Evolutionary conservation across 2,797 vertebrate species (phyloP).

Genomic region (Falco peregrinus): DNA sequence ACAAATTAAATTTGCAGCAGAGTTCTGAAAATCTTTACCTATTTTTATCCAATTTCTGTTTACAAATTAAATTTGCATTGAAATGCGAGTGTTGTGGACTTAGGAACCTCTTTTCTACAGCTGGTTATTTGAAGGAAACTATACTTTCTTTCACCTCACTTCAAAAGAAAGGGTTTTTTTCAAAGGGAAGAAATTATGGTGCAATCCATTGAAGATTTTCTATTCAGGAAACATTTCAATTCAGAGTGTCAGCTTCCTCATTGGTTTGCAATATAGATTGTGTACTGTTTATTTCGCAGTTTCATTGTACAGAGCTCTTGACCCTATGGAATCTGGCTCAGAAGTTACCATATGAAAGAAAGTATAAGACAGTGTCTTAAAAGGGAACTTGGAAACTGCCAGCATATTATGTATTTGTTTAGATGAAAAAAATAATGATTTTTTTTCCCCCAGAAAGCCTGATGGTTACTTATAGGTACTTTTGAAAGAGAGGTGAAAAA

Average conservation of each 20-base stretch:
- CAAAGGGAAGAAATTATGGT: background rate
- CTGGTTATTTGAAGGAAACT: background rate
- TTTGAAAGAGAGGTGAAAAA: background rate
- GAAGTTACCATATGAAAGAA: background rate
- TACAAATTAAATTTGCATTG: background rate
- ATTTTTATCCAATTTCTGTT: background rate
- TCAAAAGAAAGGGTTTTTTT: background rate
- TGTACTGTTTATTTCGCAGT: background rate
- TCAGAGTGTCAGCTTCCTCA: background rate
- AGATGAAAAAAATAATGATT: background rate
- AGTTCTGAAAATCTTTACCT: background rate
- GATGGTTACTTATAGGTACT: background rate
- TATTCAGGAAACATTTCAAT: background rate
- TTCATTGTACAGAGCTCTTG: background rate
- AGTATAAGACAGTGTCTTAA: background rate
- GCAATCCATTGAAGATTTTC: background rate
- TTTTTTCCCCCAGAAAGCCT: background rate
- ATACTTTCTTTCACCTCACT: background rate
- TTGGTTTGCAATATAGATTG: background rate
- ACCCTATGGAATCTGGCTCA: background rate
- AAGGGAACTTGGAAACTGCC: background rate
- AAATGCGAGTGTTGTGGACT: fast-evolving
- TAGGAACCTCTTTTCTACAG: background rate
- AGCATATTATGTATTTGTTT: background rate
- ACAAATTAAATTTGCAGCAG: background rate